phyloP scores from a whole-genome alignment of 2,888 invertebrate species.

The Lottia gigantea region DNA sequence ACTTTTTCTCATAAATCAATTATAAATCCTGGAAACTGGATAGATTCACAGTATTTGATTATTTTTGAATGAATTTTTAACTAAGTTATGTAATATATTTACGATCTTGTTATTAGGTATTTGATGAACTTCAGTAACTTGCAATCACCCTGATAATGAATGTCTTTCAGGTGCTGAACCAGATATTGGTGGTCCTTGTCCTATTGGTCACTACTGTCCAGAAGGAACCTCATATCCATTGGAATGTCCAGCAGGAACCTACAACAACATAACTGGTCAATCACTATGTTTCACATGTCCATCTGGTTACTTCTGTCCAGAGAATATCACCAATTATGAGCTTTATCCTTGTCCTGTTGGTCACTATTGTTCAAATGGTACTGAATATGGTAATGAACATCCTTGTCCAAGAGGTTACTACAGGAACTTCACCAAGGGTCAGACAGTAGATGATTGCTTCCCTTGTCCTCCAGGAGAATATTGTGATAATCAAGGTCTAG shows the following conservation, averaged over 20 bases:
- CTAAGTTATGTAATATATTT: too few relatives aligned
- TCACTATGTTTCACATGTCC: slow-evolving; percentile 57
- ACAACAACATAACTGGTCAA: slow-evolving; percentile 61
- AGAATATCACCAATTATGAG: slow-evolving; percentile 55
- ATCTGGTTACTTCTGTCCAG: slow-evolving; percentile 61
- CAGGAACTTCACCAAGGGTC: slow-evolving; percentile 47
- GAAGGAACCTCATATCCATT: slow-evolving; percentile 59
- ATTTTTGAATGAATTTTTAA: too few relatives aligned
- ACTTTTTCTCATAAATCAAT: too few relatives aligned
- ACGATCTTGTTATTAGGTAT: too few relatives aligned
- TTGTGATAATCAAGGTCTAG: slow-evolving; percentile 56
- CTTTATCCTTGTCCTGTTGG: slow-evolving; percentile 57
- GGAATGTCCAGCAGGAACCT: slow-evolving; percentile 60
- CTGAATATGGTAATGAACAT: slow-evolving; percentile 44
- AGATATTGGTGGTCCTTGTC: slow-evolving; percentile 62
- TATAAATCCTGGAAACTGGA: too few relatives aligned
- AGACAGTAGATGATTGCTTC: slow-evolving; percentile 50
- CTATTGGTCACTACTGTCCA: slow-evolving; percentile 62
- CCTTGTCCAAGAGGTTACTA: slow-evolving; percentile 62
- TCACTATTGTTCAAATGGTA: slow-evolving; percentile 60
- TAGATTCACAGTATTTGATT: too few relatives aligned
- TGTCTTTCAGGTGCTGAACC: slow-evolving; percentile 45
- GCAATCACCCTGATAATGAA: neutral
- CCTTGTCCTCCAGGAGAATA: slow-evolving; percentile 61
- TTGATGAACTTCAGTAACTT: too few relatives aligned